Percentiles rank a stretch among this genome's conserved stretches.
Conservation (phyloP, 2,113 vertebrate genomes). For the Gnathonemus longibarbis region DNA sequence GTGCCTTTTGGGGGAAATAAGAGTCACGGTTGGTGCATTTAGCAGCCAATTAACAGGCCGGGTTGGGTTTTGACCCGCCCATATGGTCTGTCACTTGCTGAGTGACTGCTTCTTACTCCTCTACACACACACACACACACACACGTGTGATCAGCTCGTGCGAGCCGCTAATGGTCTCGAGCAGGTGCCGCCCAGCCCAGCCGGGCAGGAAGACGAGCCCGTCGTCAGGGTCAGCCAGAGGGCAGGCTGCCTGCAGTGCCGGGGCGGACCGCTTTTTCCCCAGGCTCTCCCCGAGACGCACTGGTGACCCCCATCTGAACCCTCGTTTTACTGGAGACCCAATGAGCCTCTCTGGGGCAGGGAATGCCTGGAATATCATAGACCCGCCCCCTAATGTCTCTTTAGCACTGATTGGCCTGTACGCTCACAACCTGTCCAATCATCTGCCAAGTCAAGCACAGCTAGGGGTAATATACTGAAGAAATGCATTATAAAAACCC, state of each 20-base stretch:
- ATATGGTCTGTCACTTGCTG: neutral
- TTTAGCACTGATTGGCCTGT: neutral
- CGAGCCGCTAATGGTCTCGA: neutral
- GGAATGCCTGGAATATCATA: neutral
- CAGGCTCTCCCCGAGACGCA: neutral
- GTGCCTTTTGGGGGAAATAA: neutral
- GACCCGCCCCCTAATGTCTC: neutral
- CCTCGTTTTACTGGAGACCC: neutral
- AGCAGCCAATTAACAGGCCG: neutral
- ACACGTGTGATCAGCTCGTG: too few relatives aligned
- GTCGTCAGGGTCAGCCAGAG: neutral
- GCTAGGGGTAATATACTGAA: neutral
- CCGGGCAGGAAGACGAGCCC: neutral
- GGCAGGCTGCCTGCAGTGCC: neutral
- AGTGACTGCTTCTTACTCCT: neutral
- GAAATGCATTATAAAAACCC: neutral
- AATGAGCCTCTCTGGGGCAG: neutral
- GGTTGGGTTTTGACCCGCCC: neutral
- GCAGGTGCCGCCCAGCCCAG: neutral
- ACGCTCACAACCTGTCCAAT: neutral
- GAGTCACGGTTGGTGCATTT: neutral
- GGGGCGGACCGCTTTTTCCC: neutral
- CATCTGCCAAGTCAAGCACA: neutral
- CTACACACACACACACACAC: neutral
- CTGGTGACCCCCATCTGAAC: neutral